A percentile compares a stretch with the other conserved stretches of the same genome.
Evolutionary conservation across 2,113 vertebrate species (phyloP).

Genomic region (Nyctibius bracteatus): DNA sequence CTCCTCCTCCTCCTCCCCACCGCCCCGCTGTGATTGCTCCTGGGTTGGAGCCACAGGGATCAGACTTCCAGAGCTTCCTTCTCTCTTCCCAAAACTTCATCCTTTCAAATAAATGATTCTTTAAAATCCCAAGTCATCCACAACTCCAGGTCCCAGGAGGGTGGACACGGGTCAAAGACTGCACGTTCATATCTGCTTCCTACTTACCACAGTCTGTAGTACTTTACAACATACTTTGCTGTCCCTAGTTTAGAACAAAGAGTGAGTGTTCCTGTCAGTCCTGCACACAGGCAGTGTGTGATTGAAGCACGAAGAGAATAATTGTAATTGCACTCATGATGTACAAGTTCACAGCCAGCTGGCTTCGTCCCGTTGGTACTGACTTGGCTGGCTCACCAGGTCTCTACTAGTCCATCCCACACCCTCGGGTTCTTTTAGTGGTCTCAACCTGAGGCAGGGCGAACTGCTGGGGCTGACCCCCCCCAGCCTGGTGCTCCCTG

Average conservation of each 20-base stretch:
- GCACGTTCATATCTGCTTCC: background rate
- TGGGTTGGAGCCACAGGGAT: background rate
- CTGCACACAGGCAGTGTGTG: background rate
- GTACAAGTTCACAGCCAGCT: background rate
- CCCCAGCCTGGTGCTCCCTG: background rate
- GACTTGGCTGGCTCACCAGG: background rate
- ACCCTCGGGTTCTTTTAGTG: background rate
- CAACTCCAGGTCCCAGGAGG: background rate
- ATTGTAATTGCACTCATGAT: background rate
- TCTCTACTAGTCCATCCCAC: background rate
- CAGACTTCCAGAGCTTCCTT: background rate
- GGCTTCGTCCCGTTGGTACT: background rate
- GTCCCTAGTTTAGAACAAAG: background rate
- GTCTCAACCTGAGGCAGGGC: background rate
- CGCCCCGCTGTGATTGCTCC: fast-evolving
- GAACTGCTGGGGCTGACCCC: background rate
- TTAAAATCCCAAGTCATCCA: background rate
- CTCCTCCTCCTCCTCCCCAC: no score
- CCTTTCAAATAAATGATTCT: background rate
- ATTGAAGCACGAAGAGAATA: background rate
- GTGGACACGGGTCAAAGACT: background rate
- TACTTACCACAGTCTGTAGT: background rate
- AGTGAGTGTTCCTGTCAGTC: background rate
- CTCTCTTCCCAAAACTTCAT: background rate
- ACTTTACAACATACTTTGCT: background rate